Percentiles rank a stretch among this genome's conserved stretches.
Conservation (phyloP, 2,113 vertebrate genomes). For the Podocnemis expansa region DNA sequence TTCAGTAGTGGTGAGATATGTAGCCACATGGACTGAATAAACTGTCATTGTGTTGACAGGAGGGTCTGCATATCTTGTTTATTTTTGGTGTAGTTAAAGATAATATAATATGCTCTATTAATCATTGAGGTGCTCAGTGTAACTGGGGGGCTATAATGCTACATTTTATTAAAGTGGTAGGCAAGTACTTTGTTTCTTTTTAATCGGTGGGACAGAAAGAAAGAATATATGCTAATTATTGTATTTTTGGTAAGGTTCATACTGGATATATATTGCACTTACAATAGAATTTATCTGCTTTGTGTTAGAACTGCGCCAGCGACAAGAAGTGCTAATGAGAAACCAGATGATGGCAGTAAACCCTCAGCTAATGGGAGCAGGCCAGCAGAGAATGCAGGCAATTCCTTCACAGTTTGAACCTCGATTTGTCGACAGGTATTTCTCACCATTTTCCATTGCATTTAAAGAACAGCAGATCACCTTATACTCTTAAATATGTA, state of each 20-base stretch:
- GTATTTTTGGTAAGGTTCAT: neutral
- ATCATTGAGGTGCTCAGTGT: neutral
- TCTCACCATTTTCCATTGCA: neutral
- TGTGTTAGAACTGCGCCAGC: conserved; percentile 86
- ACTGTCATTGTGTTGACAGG: neutral
- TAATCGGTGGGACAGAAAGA: neutral
- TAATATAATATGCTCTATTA: neutral
- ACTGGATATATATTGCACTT: neutral
- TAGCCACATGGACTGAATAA: neutral
- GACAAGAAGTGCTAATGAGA: conserved; percentile 89
- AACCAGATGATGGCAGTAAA: conserved; percentile 90
- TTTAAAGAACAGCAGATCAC: neutral
- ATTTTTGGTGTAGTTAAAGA: neutral
- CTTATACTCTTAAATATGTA: neutral
- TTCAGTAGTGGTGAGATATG: neutral
- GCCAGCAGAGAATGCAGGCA: conserved; percentile 86
- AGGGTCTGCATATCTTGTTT: neutral
- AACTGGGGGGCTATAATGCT: neutral
- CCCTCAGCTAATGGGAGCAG: conserved; percentile 83
- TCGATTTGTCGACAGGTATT: conserved; percentile 87
- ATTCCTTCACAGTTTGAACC: conserved; percentile 87
- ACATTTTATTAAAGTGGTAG: neutral
- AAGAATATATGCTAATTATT: neutral
- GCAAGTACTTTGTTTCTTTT: neutral
- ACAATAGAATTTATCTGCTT: conserved; percentile 22